Evolutionary conservation across 2,888 invertebrate species (phyloP), one percentile per base, ranked within the genome.

Genomic region (Acanthosepion lycidas): DNA sequence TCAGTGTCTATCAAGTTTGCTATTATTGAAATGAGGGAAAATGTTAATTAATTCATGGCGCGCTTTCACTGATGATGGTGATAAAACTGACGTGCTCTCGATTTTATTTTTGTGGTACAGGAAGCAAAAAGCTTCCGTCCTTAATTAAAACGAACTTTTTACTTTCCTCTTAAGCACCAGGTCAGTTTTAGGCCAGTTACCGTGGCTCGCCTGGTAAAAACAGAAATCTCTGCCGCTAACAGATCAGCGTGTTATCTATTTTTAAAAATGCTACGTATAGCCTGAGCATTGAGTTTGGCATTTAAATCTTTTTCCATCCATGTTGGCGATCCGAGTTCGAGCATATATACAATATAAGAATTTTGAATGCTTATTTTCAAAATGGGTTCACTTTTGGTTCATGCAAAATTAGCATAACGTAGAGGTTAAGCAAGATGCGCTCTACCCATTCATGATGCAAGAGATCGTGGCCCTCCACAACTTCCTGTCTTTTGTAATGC

Each of bases 21-120:
- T 78, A 78, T 78, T 78, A 78, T 78, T 78, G n/a, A 1, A 78
- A 78, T 78, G 78, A 64, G 12, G 15, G 78, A 9, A 78, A 78
- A 78, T 78, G 78, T 78, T 78, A 78, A 78, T 78, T 78, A 78
- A 78, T 78, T 78, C 78, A 78, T 78, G 78, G 78, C 78, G 33
- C n/a, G n/a, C 78, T 78, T 78, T 33, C n/a, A 12, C 78, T 33
- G 78, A 78, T 78, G 78, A 78, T 33, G 78, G 12, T n/a, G 78
- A 78, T 78, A 78, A 78, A 18, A 78, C n/a, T n/a, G 78, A 78
- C 78, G n/a, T 9, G 28, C n/a, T 9, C 8, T 78, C 18, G 78
- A 78, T 33, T 78, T 78, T 78, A 78, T 78, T 78, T 78, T 78
- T n/a, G 78, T 33, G 33, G 15, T 6, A n/a, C 78, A 78, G n/a